Base-by-base conservation (phyloP, 1,140 invertebrate genomes). In the Brachionus sp. region DNA sequence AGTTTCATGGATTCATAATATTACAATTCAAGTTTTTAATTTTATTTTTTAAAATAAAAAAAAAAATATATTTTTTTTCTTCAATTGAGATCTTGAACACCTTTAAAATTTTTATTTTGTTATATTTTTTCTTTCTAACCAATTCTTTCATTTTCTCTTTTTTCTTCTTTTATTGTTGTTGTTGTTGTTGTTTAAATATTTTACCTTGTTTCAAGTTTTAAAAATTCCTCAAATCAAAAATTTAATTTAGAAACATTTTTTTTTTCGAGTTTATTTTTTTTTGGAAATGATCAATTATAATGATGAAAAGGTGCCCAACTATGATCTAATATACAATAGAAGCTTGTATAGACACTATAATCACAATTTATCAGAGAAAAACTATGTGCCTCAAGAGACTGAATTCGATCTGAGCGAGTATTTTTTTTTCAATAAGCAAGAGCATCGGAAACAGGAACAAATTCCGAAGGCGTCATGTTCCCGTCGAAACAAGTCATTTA, bases 31-130 rank as follows among this genome's bases (percentile, higher is more conserved):
- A 66, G 64, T 33, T 66, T 66, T 66, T 66, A 29, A 29, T 57
- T 57, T 66, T 66, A 64, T 35, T 66, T 66, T 66, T 66, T 16
- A 66, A 66, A 33, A 35, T 66, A 66, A 66, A 66, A 66, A 66
- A 66, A 29, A 66, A 29, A 29, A 29, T 29, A 29, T n/a, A n/a
- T n/a, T 29, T 66, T 66, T 66, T 64, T 66, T 66, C 33, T 66
- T 66, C 64, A 37, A 66, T 66, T 66, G 64, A 66, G 64, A 66
- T 66, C 64, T 66, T 66, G 64, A 66, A 66, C 64, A 66, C 64
- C 64, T 66, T 66, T 66, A 35, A 66, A 66, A 35, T 66, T 66
- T 64, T 66, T 66, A 33, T 66, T 66, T 66, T 29, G 25, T 66
- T 66, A 12, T 66, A n/a, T 33, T 66, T n/a, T 66, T 66, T 35